Percentiles rank a stretch among this genome's conserved stretches.
These are phyloP conservation scores for Stichodactyla mertensii DNA, from an alignment of 64 coral and sea anemone genomes.

Conservation along the genomic window DNA sequence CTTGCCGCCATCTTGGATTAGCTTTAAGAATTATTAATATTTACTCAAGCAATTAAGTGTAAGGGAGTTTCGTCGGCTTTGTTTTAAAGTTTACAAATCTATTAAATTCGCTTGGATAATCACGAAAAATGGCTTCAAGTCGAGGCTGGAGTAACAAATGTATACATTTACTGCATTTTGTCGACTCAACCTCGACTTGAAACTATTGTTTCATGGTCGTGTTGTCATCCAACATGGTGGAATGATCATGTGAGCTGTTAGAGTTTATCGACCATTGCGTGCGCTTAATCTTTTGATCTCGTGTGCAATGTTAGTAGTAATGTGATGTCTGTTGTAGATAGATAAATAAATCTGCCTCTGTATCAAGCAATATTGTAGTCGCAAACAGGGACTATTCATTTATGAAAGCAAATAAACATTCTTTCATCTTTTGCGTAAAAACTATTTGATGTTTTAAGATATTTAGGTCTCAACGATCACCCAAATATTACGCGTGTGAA, in stretches of 20 bases:
- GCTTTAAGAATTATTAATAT: neutral
- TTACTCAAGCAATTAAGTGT: neutral
- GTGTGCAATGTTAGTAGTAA: neutral
- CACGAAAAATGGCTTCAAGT: no score
- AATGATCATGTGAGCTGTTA: neutral
- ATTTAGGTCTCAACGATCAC: no score
- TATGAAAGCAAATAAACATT: slow-evolving; percentile 3
- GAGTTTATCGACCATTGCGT: neutral
- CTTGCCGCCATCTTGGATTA: neutral
- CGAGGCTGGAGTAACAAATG: no score
- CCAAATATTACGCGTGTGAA: no score
- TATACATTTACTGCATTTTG: no score
- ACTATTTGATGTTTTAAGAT: no score
- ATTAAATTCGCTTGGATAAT: no score
- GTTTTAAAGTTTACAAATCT: no score
- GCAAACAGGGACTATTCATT: neutral
- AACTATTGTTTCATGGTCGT: no score
- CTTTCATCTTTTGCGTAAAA: neutral
- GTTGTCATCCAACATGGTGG: neutral
- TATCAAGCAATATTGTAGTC: neutral
- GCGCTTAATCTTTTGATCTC: neutral
- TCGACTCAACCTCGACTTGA: no score
- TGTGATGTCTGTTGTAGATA: neutral
- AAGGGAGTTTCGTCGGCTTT: neutral
- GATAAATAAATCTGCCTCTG: neutral